phyloP scores from a whole-genome alignment of 2,888 invertebrate species.

The Drosophila nigricruria region DNA sequence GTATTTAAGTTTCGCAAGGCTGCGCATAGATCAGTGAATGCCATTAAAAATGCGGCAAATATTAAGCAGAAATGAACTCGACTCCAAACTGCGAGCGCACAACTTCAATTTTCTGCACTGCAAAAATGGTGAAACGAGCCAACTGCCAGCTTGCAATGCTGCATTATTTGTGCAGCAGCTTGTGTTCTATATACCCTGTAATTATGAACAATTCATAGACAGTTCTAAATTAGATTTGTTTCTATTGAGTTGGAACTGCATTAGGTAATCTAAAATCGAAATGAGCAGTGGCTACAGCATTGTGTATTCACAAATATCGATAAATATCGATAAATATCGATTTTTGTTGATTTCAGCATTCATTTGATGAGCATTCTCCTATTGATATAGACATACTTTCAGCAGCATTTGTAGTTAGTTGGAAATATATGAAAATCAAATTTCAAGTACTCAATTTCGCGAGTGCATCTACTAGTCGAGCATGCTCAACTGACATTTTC shows the following conservation, averaged over 20 bases:
- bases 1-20: constrained; percentile 9
- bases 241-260: not conserved
- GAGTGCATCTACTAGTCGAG: too few species aligned
- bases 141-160: constrained; percentile 15
- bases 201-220: not conserved
- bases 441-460: too few species aligned
- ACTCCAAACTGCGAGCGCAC: constrained; percentile 19
- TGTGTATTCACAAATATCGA: too few species aligned
- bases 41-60: constrained; percentile 72
- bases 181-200: constrained; percentile 5
- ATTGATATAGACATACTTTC: too few species aligned
- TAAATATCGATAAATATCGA: not conserved
- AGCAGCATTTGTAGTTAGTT: too few species aligned
- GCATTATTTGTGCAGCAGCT: constrained; percentile 20
- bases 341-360: not conserved
- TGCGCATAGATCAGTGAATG: constrained; percentile 47
- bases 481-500: too few species aligned
- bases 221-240: not conserved
- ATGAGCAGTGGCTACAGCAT: not conserved
- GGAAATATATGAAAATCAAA: too few species aligned
- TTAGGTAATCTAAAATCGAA: too few species aligned
- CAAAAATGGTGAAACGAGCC: not conserved
- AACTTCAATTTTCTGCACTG: constrained; percentile 44
- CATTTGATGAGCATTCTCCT: not conserved
- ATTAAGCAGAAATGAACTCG: constrained; percentile 74